Evolutionary conservation across 2,888 invertebrate genomes (phyloP).

Genomic region (Drosophila atripex): DNA sequence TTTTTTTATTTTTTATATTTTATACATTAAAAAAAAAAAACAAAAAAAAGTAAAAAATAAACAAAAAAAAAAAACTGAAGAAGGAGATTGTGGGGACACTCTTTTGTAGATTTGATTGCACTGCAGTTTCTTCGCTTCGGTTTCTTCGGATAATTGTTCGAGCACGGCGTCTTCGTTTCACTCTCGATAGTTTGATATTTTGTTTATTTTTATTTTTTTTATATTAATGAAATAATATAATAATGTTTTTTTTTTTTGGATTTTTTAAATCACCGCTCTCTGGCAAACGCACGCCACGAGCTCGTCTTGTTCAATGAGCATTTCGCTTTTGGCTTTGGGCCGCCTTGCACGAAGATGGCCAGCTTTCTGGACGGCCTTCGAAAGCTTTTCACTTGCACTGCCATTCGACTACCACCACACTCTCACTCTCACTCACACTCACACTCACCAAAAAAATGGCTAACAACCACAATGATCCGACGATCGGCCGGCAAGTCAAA

Average conservation of each 20-base stretch:
- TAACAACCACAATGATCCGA: conserved; percentile 4
- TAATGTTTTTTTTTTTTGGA: neutral
- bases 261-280: conserved; percentile 19
- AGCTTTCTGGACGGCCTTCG: conserved; percentile 47
- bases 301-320: conserved; percentile 78
- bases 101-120: neutral
- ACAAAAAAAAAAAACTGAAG: neutral
- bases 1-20: neutral
- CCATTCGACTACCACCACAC: conserved; percentile 20
- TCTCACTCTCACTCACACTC: neutral
- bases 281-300: conserved; percentile 71
- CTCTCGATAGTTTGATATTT: conserved; percentile 19
- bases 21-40: conserved; percentile 21
- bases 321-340: conserved; percentile 50
- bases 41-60: conserved; percentile 20
- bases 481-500: conserved; percentile 5
- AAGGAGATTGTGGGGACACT: conserved; percentile 13
- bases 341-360: conserved; percentile 49
- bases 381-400: conserved; percentile 39
- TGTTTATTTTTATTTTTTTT: neutral
- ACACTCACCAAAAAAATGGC: too few species aligned
- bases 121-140: conserved; percentile 16
- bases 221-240: too few species aligned
- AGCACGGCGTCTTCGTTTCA: conserved; percentile 23
- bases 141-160: conserved; percentile 21